Base-by-base conservation (phyloP, 2,888 invertebrate species). In the Dioctria rufipes region DNA sequence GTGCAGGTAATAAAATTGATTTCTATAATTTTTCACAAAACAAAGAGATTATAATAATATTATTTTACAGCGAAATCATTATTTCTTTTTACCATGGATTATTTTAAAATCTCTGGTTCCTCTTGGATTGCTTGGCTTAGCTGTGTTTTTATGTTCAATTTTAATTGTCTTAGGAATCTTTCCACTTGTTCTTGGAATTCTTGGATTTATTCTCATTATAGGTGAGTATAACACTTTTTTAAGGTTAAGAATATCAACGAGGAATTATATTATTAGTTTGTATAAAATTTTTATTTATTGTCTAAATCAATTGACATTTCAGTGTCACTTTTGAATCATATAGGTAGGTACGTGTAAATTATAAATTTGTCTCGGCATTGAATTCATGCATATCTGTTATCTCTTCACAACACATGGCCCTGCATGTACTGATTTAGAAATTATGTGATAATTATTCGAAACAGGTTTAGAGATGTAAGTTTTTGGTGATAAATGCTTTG, bases 31-130 rank as follows among this genome's bases (percentile, higher is more conserved):
- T 40, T 49, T 11, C 39, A 43, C 25, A 25, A 4, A 25, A 49
- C 42, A 25, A 6, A 43, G 5, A n/a, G 13, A n/a, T 13, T 61
- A 3, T 8, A 61, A 25, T 42, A 5, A n/a, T 40, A 66, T 40
- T 5, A 11, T 5, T 60, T 75, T 43, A 42, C 25, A 77, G 77
- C 77, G 77, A 8, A 77, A 63, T 46, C 77, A 77, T 46, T 77
- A 49, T 11, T 11, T 77, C 25, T 39, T 77, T 39, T 11, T 77
- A 46, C 77, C 77, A 13, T 77, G 77, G 77, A 46, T 77, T 11
- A 75, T 75, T 39, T 25, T 58, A 3, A 75, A 75, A 9, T 11
- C 49, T 13, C 37, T 54, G 8, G 58, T 58, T 13, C 43, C 60
- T 0, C 42, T 75, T 42, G 73, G 58, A 5, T 43, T 75, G 4